Conservation (phyloP, 2,797 vertebrate species). For the Thunnus albacares region DNA sequence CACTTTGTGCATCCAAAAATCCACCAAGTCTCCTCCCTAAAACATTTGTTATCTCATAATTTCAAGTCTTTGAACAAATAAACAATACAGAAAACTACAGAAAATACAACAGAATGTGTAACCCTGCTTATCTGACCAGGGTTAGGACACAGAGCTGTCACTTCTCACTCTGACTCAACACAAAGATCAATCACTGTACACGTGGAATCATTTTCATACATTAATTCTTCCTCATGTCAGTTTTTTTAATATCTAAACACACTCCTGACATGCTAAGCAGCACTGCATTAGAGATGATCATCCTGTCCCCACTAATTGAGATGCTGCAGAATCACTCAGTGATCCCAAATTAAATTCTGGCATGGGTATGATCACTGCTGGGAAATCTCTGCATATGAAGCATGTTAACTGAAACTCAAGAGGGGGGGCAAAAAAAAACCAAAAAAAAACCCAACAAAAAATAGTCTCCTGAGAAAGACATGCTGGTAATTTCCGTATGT, state of each 20-base stretch:
- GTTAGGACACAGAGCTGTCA: neutral
- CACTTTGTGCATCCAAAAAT: too few species aligned
- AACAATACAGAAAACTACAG: too few species aligned
- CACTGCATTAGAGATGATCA: neutral
- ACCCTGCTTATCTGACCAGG: neutral
- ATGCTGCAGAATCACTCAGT: conserved; percentile 20
- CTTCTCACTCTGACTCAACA: neutral
- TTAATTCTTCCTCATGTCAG: neutral
- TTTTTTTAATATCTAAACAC: neutral
- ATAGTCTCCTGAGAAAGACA: neutral
- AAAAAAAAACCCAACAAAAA: neutral
- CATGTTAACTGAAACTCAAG: neutral
- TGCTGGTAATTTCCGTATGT: neutral
- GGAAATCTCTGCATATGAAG: neutral
- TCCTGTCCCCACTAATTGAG: conserved; percentile 1
- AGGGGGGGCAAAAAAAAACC: neutral
- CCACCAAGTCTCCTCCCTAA: too few species aligned
- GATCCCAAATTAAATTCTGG: neutral
- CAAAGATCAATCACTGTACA: neutral
- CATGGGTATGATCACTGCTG: conserved; percentile 8
- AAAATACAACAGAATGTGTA: too few species aligned
- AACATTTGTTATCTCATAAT: too few species aligned
- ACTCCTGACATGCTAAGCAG: neutral
- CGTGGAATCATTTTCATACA: neutral
- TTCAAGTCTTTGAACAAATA: too few species aligned